Conservation (phyloP, 2,888 invertebrate species). For the Glomeris marginata region DNA sequence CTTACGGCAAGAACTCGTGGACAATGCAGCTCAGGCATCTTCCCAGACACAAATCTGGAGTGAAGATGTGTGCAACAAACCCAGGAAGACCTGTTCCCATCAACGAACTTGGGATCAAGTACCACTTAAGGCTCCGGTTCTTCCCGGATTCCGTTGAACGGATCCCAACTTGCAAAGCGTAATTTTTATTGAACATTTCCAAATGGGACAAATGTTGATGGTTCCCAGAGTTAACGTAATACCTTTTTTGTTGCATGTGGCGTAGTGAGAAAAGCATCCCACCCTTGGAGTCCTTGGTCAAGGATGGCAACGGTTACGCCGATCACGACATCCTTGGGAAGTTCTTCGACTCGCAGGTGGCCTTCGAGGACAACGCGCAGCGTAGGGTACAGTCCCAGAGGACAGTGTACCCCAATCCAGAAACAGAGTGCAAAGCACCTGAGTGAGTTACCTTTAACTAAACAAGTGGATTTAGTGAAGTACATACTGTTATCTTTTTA, state of each 20-base stretch:
- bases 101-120: slow-evolving; percentile 49
- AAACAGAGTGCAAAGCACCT: slow-evolving; percentile 34
- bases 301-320: slow-evolving; percentile 36
- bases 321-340: slow-evolving; percentile 46
- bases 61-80: slow-evolving; percentile 37
- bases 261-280: slow-evolving; percentile 79
- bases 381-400: slow-evolving; percentile 21
- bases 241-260: background rate
- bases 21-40: slow-evolving; percentile 73
- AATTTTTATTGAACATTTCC: slow-evolving; percentile 27
- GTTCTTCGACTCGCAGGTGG: slow-evolving; percentile 27
- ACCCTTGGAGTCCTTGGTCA: slow-evolving; percentile 59
- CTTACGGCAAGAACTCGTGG: slow-evolving; percentile 93
- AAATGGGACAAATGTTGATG: background rate
- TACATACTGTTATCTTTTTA: background rate
- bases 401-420: slow-evolving; percentile 29
- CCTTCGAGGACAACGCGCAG: slow-evolving; percentile 26
- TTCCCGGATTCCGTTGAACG: slow-evolving; percentile 67
- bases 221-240: background rate
- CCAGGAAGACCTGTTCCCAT: slow-evolving; percentile 57
- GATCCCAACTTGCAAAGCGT: slow-evolving; percentile 67
- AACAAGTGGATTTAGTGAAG: too few species aligned
- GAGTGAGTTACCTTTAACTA: slow-evolving; percentile 21
- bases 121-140: slow-evolving; percentile 53
- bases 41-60: slow-evolving; percentile 63